Percentiles rank a stretch among this genome's conserved stretches.
Evolutionary conservation across 2,113 vertebrate genomes (phyloP).

Genomic region (Rhea americana): DNA sequence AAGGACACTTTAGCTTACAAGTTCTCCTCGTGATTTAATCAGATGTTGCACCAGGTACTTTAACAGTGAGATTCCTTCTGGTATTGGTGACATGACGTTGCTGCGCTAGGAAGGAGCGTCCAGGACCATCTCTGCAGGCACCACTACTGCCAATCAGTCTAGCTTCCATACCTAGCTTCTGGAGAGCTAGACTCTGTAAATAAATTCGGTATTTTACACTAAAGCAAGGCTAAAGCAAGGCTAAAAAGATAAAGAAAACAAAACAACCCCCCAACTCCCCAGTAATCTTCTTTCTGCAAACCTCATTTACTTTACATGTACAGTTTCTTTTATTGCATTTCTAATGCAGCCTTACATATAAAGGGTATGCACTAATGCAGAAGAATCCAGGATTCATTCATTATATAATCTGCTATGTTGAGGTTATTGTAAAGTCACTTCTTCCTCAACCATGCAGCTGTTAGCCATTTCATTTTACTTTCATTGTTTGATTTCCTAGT

Average conservation of each 20-base stretch:
- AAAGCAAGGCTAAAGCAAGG: background rate
- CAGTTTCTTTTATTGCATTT: background rate
- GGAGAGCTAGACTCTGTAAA: constrained; percentile 89
- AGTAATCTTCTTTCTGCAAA: background rate
- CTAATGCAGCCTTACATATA: background rate
- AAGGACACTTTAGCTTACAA: constrained; percentile 79
- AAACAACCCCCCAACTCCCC: background rate
- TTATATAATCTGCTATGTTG: background rate
- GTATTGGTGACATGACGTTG: constrained; percentile 91
- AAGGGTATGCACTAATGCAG: background rate
- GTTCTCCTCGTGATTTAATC: constrained; percentile 78
- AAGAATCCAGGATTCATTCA: background rate
- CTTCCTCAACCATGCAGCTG: background rate
- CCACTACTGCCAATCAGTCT: constrained; percentile 80
- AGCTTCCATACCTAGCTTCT: constrained; percentile 92
- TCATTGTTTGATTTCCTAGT: background rate
- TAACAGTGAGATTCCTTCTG: constrained; percentile 83
- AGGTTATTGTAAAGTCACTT: background rate
- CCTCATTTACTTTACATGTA: fast-evolving
- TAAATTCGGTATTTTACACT: background rate
- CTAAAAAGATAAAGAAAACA: background rate
- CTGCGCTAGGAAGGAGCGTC: constrained; percentile 91
- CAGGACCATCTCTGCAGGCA: constrained; percentile 66
- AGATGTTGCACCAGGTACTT: constrained; percentile 79
- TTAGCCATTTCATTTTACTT: background rate